phyloP scores from a whole-genome alignment of 2,113 vertebrate genomes.

The Polypterus bichir region DNA sequence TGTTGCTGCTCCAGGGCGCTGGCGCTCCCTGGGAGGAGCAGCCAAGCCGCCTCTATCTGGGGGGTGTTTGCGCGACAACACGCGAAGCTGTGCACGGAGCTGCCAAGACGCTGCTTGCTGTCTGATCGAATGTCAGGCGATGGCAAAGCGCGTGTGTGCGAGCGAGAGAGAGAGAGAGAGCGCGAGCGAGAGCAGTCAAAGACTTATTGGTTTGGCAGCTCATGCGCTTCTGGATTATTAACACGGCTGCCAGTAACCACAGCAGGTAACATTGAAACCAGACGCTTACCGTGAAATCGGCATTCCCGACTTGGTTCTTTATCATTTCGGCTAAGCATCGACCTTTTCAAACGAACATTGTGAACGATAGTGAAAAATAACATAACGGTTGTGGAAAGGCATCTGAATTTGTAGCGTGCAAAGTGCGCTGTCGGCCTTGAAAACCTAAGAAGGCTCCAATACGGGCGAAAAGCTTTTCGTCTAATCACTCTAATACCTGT shows the following conservation, averaged over 20 bases:
- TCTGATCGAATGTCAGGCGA: too few relatives aligned
- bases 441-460: too few relatives aligned
- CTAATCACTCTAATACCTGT: too few relatives aligned
- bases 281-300: slow-evolving; percentile 9
- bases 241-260: not conserved
- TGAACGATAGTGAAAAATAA: too few relatives aligned
- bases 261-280: not conserved
- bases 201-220: not conserved
- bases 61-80: not conserved
- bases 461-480: too few relatives aligned
- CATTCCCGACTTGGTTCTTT: slow-evolving; percentile 15
- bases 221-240: slow-evolving; percentile 1
- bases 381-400: too few relatives aligned
- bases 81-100: not conserved
- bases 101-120: not conserved
- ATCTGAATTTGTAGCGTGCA: too few relatives aligned
- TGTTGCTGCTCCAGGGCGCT: too few relatives aligned
- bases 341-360: too few relatives aligned
- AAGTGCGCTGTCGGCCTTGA: too few relatives aligned
- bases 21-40: not conserved
- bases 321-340: slow-evolving; percentile 8
- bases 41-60: not conserved
- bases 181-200: not conserved
- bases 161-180: too few relatives aligned
- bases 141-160: too few relatives aligned